A percentile compares a stretch with the other conserved stretches of the same genome.
phyloP scores from a whole-genome alignment of 2,888 invertebrate genomes.

The Ischnura elegans region DNA sequence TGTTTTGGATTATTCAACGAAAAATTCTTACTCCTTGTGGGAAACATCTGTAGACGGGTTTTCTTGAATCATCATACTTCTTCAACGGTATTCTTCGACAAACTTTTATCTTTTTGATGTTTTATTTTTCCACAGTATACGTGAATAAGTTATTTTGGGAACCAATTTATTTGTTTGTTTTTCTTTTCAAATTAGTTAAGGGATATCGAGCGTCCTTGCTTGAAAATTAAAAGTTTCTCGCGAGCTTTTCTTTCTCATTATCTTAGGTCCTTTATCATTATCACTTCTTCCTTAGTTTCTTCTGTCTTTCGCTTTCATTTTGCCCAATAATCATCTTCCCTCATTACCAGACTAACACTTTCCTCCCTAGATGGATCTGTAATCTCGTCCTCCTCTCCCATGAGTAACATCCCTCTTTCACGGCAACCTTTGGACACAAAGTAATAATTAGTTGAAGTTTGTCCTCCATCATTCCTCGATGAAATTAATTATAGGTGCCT shows the following conservation, averaged over 20 bases:
- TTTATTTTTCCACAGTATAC: background rate
- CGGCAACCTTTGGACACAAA: background rate
- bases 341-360: background rate
- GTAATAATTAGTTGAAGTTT: background rate
- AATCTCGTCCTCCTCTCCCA: background rate
- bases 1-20: too few species aligned
- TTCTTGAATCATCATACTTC: too few species aligned
- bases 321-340: background rate
- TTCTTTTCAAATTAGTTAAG: slow-evolving; percentile 16
- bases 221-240: background rate
- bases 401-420: background rate
- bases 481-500: background rate
- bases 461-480: background rate
- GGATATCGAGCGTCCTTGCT: background rate
- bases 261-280: background rate
- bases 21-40: too few species aligned
- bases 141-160: background rate
- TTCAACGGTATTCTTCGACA: too few species aligned
- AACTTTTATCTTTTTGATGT: background rate
- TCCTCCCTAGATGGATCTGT: background rate
- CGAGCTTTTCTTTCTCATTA: background rate
- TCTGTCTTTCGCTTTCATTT: background rate
- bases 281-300: background rate
- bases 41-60: too few species aligned
- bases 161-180: background rate